phyloP scores from a whole-genome alignment of 2,113 vertebrate genomes.

The Candoia aspera region DNA sequence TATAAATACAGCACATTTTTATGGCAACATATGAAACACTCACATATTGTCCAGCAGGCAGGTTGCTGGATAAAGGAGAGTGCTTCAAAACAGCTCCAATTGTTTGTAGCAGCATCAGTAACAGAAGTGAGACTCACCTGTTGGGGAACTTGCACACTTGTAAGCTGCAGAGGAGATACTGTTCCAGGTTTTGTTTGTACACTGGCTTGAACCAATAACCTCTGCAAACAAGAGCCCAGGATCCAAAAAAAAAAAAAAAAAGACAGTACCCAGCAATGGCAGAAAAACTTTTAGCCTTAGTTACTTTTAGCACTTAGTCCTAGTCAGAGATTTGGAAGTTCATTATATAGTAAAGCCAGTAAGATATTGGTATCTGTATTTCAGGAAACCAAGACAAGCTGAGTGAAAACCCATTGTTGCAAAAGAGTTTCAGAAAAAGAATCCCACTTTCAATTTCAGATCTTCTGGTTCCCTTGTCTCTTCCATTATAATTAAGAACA shows the following conservation, averaged over 20 bases:
- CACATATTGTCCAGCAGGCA: neutral
- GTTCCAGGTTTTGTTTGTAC: slow-evolving; percentile 70
- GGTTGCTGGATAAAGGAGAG: neutral
- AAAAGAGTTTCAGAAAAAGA: slow-evolving; percentile 2
- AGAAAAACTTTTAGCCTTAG: too few relatives aligned
- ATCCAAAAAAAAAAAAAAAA: neutral
- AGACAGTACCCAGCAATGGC: neutral
- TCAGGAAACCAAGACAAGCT: neutral
- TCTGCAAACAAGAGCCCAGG: slow-evolving; percentile 45
- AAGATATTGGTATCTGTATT: neutral
- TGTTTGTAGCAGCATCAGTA: neutral
- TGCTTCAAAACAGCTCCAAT: neutral
- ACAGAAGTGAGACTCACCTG: slow-evolving; percentile 62
- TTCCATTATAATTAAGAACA: neutral
- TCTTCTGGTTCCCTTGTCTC: neutral
- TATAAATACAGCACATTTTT: neutral
- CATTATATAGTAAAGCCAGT: neutral
- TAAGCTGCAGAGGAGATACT: slow-evolving; percentile 72
- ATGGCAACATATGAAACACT: neutral
- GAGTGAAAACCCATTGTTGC: neutral
- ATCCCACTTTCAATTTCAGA: neutral
- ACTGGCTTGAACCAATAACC: slow-evolving; percentile 70
- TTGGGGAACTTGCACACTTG: slow-evolving; percentile 68
- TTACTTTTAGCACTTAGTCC: neutral
- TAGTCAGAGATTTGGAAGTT: neutral